These are phyloP conservation scores for Sporophila hypoxantha DNA, from an alignment of 2,113 vertebrate species.

Conservation along the genomic window DNA sequence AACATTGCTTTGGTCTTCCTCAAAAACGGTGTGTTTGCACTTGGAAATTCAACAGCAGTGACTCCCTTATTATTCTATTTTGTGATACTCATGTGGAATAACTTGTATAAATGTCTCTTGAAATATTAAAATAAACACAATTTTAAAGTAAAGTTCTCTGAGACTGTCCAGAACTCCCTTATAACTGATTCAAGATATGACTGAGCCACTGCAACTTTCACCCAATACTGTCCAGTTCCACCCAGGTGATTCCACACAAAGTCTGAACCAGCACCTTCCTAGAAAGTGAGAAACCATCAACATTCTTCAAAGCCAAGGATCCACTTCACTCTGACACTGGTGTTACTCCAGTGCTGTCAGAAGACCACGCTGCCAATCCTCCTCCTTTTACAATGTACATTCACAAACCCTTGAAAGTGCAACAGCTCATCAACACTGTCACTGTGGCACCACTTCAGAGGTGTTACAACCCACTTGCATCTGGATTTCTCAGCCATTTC, in stretches of 20 bases:
- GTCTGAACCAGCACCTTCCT: background rate
- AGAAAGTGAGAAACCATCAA: background rate
- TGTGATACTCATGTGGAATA: background rate
- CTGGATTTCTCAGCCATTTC: background rate
- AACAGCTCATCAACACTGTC: background rate
- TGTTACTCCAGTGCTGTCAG: background rate
- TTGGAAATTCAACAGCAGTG: background rate
- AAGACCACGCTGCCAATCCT: background rate
- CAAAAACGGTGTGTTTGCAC: background rate
- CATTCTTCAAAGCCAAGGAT: background rate
- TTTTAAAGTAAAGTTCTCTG: background rate
- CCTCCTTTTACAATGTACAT: background rate
- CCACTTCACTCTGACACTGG: rapidly evolving
- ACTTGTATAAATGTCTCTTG: background rate
- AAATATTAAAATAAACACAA: background rate
- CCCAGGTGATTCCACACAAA: background rate
- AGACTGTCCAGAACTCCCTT: background rate
- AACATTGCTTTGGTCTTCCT: background rate
- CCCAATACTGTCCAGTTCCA: background rate
- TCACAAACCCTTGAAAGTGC: background rate
- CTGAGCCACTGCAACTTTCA: background rate
- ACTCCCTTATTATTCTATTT: background rate
- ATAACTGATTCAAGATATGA: background rate
- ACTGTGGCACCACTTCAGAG: background rate
- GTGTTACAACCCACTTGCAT: background rate